A percentile compares a stretch with the other conserved stretches of the same genome.
phyloP scores from a whole-genome alignment of 2,888 invertebrate genomes.

The Crocallis elinguaria region DNA sequence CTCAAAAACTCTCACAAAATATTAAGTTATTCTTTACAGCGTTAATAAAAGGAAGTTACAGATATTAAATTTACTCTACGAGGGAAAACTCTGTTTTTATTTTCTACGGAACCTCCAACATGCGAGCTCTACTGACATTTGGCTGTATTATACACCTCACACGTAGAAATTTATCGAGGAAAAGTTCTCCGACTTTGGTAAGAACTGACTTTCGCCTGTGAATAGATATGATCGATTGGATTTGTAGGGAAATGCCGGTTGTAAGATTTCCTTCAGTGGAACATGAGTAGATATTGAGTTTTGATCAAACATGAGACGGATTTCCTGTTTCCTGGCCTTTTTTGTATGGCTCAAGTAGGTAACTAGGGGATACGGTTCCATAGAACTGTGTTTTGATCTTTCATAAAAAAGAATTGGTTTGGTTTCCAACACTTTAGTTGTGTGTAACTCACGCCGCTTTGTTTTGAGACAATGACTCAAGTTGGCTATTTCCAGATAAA shows the following conservation, averaged over 20 bases:
- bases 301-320: constrained; percentile 20
- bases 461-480: too few species aligned
- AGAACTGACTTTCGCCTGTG: constrained; percentile 31
- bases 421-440: neutral
- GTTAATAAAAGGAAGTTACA: too few species aligned
- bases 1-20: too few species aligned
- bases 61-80: too few species aligned
- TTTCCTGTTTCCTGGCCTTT: constrained; percentile 28
- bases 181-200: constrained; percentile 35
- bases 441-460: neutral
- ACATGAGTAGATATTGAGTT: constrained; percentile 29
- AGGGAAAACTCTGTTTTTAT: too few species aligned
- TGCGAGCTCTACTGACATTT: neutral
- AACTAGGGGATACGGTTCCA: constrained; percentile 14
- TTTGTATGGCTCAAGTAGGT: constrained; percentile 1
- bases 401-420: neutral
- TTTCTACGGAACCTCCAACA: neutral
- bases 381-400: constrained; percentile 3
- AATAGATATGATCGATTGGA: constrained; percentile 32
- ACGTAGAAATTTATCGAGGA: constrained; percentile 38
- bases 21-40: too few species aligned
- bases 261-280: constrained; percentile 28
- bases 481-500: too few species aligned
- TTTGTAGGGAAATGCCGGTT: constrained; percentile 34
- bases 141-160: constrained; percentile 12